phyloP scores from a whole-genome alignment of 2,888 invertebrate species.

The Glyphotaelius pellucidus region DNA sequence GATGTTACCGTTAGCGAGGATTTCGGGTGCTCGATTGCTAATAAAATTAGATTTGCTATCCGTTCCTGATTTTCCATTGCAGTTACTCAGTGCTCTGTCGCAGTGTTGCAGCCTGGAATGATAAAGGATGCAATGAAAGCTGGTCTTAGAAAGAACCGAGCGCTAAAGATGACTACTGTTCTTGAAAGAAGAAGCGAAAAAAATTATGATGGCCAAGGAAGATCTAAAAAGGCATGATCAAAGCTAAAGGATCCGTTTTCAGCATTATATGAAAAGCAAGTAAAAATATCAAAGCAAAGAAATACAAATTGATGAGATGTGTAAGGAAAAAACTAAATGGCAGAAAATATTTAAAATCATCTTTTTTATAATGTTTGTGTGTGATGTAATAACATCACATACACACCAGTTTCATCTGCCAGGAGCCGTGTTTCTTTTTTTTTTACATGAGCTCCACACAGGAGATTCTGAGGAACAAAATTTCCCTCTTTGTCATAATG shows the following conservation, averaged over 20 bases:
- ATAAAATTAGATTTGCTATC: conserved; percentile 74
- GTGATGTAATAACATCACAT: too few species aligned
- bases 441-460: too few species aligned
- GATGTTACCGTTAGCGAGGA: conserved; percentile 70
- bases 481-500: too few species aligned
- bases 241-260: not conserved
- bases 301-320: not conserved
- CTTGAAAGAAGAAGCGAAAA: not conserved
- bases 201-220: not conserved
- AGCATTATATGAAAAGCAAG: not conserved
- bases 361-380: too few species aligned
- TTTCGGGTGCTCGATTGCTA: conserved; percentile 50
- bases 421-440: not conserved
- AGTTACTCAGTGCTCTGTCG: conserved; percentile 91
- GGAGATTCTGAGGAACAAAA: too few species aligned
- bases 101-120: conserved; percentile 79
- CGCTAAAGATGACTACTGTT: not conserved
- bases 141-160: conserved; percentile 18
- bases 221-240: not conserved
- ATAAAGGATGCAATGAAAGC: conserved; percentile 56
- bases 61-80: conserved; percentile 77
- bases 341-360: not conserved
- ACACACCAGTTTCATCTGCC: not conserved
- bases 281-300: not conserved
- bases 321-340: not conserved